Percentiles rank a stretch among this genome's conserved stretches.
Evolutionary conservation across 1,140 invertebrate species (phyloP).

Genomic region (Platorchestia sp.): DNA sequence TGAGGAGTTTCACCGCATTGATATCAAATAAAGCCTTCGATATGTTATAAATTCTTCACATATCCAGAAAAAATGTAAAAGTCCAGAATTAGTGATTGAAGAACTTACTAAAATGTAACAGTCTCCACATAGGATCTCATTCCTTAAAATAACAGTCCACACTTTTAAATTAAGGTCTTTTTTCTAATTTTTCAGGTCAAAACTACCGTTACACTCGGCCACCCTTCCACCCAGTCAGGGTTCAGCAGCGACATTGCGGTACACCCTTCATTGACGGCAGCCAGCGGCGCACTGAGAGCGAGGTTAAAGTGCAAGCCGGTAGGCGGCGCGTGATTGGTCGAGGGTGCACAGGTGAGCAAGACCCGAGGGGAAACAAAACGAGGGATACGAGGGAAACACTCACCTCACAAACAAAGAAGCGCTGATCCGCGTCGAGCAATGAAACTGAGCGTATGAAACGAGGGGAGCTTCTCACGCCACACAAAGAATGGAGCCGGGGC

Average conservation of each 20-base stretch:
- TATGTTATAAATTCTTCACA: no score
- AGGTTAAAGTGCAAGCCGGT: constrained; percentile 32
- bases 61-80: no score
- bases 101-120: no score
- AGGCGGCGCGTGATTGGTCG: constrained; percentile 19
- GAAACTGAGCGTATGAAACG: constrained; percentile 59
- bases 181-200: no score
- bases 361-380: constrained; percentile 4
- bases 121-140: no score
- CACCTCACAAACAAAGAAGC: constrained; percentile 17
- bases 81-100: no score
- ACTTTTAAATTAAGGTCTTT: no score
- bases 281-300: constrained; percentile 5
- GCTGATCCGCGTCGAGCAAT: not conserved
- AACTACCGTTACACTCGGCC: not conserved
- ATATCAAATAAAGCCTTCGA: no score
- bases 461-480: not conserved
- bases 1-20: no score
- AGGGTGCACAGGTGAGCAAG: constrained; percentile 21
- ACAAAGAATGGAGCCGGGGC: no score
- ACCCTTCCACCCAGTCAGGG: not conserved
- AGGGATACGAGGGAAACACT: not conserved
- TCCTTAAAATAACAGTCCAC: no score
- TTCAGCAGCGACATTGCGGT: not conserved
- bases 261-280: not conserved